These are phyloP conservation scores for Mus spicilegus DNA, from an alignment of 2,113 vertebrate genomes.

Conservation along the genomic window DNA sequence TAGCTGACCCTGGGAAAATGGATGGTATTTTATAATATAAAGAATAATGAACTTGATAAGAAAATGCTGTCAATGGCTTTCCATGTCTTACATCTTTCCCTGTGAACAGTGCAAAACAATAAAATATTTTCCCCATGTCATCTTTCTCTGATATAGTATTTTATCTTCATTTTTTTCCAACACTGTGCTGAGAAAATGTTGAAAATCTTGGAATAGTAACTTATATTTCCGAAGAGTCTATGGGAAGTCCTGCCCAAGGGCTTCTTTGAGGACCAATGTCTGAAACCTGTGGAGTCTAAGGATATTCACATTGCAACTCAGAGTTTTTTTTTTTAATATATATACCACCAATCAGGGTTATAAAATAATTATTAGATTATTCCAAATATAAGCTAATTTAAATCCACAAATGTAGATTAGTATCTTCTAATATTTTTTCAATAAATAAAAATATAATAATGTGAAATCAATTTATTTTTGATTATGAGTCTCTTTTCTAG, in stretches of 20 bases:
- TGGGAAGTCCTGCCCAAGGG: not conserved
- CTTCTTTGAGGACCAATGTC: not conserved
- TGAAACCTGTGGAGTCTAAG: not conserved
- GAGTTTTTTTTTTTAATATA: not conserved
- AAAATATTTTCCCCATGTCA: not conserved
- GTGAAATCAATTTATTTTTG: not conserved
- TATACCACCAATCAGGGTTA: not conserved
- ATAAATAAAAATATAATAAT: not conserved
- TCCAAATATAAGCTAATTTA: not conserved
- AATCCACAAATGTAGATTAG: not conserved
- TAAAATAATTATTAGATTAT: not conserved
- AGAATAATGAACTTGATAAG: not conserved
- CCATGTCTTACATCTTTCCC: not conserved
- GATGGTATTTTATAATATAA: not conserved
- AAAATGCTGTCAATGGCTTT: not conserved
- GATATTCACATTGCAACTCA: not conserved
- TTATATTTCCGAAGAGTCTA: not conserved
- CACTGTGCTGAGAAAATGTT: not conserved
- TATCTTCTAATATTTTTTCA: not conserved
- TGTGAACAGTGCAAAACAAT: not conserved
- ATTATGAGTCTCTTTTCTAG: not conserved
- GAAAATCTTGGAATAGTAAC: constrained; percentile 8
- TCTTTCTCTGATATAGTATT: constrained; percentile 27
- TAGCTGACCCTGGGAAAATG: not conserved
- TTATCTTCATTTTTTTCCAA: not conserved